Base-by-base conservation (phyloP, 2,797 vertebrate species). In the Epinephelus awoara region DNA sequence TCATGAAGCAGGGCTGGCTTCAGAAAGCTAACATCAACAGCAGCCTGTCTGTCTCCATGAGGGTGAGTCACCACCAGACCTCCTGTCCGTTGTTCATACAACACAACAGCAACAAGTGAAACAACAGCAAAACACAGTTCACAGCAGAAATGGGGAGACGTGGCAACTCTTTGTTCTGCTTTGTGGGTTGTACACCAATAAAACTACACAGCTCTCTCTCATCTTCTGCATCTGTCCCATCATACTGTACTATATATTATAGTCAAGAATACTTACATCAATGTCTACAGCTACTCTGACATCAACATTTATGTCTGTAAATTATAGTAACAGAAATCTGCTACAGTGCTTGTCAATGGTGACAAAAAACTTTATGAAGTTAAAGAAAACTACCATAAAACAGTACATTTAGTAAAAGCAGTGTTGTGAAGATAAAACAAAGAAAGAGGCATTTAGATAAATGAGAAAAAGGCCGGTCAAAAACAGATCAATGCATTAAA, bases 1-100 rank as follows among this genome's bases (percentile, higher is more conserved):
- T 98, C 84, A 96, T 98, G 94, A 99, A 97, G 91, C 98, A 99
- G 93, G 98, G 98, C 88, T 99, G 98, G 98, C 94, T 99, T 66
- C 96, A 98, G 93, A 99, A 98, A 91, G 98, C 98, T 75, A 99
- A 99, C 81, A 96, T 99, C 80, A 99, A 99, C 91, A 99, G 97
- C 94, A 98, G 98, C 50, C 97, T 99, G 92, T 98, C 97, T 1
- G 98, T 99, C 67, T 98, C 98, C 90, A 99, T 99, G 97, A 98
- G 97, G 97, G 98, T 99, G 94, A 96, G 96, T 93, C 92, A 89
- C 51, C 67, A 21, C 56, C 85, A 82, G 68, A 34, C 29, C n/a
- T 56, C n/a, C 67, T 52, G 57, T 49, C 58, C 63, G 77, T 56
- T 55, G 29, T 61, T 74, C 25, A 54, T 18, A 13, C 42, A 21